Percentiles rank a stretch among this genome's conserved stretches.
Conservation (phyloP, 2,888 invertebrate species). For the Deroplatys truncata region DNA sequence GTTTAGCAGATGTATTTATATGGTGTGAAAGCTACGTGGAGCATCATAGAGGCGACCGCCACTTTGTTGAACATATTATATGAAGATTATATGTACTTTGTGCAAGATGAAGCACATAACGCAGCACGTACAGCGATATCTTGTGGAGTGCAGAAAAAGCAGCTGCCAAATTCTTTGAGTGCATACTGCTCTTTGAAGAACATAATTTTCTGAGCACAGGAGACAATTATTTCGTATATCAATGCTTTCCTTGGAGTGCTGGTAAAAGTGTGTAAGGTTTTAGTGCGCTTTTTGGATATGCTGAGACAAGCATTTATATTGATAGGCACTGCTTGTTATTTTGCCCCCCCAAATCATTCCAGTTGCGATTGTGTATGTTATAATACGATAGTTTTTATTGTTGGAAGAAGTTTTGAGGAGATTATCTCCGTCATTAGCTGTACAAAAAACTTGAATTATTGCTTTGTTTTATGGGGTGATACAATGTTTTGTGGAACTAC, state of each 20-base stretch:
- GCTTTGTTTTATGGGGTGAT: not conserved
- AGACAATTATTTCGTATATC: not conserved
- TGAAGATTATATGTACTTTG: too few relatives aligned
- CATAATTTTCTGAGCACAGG: not conserved
- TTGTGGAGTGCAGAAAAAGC: too few relatives aligned
- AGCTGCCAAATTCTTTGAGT: not conserved
- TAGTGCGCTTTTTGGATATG: conserved; percentile 1
- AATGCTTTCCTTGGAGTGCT: not conserved
- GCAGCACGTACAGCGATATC: too few relatives aligned
- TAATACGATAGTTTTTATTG: conserved; percentile 8
- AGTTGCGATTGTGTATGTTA: conserved; percentile 12
- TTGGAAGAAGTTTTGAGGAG: conserved; percentile 17
- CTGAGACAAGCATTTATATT: conserved; percentile 16
- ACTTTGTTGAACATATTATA: too few relatives aligned
- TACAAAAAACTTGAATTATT: not conserved
- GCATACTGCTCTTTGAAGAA: too few relatives aligned
- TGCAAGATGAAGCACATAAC: too few relatives aligned
- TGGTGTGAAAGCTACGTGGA: too few relatives aligned
- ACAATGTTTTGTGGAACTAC: conserved; percentile 10
- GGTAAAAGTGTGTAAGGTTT: not conserved
- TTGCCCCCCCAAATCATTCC: conserved; percentile 17
- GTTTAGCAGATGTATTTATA: conserved; percentile 1
- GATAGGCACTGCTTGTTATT: conserved; percentile 21
- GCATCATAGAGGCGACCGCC: too few relatives aligned
- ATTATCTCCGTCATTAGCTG: not conserved